Evolutionary conservation across 2,797 vertebrate genomes (phyloP).

Genomic region (Pygocentrus nattereri): DNA sequence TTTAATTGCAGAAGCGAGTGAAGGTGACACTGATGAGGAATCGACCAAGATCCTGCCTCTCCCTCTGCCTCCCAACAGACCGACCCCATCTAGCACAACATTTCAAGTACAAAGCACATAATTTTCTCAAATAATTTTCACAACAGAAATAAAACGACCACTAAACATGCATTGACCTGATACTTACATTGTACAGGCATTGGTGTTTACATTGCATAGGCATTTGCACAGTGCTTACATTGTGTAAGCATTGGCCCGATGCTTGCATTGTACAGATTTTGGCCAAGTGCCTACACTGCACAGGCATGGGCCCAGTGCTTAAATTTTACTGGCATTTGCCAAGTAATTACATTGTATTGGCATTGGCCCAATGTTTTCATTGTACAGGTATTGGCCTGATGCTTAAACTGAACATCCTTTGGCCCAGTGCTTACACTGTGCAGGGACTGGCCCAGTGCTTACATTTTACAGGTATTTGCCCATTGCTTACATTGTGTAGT

Average conservation of each 20-base stretch:
- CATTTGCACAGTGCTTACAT: not conserved
- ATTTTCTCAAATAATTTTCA: slow-evolving; percentile 6
- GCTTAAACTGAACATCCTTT: too few species aligned
- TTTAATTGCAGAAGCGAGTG: slow-evolving; percentile 53
- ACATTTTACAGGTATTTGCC: too few species aligned
- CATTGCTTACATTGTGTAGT: too few species aligned
- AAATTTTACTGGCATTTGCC: not conserved
- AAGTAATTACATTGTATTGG: too few species aligned
- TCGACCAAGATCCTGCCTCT: not conserved
- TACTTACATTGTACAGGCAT: too few species aligned
- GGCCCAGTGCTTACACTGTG: too few species aligned
- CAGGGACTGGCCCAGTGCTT: too few species aligned
- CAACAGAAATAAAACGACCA: slow-evolving; percentile 1
- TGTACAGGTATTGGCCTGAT: not conserved
- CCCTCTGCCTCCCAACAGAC: slow-evolving; percentile 49
- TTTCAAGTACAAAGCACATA: not conserved
- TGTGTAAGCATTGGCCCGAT: not conserved
- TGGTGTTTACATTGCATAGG: too few species aligned
- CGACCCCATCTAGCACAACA: not conserved
- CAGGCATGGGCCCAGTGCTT: too few species aligned
- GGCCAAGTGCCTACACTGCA: too few species aligned
- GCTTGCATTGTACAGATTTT: too few species aligned
- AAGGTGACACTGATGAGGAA: slow-evolving; percentile 47
- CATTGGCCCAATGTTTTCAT: not conserved
- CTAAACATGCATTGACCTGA: too few species aligned